Percentiles rank a stretch among this genome's conserved stretches.
Evolutionary conservation across 2,888 invertebrate species (phyloP).

Genomic region (Drosophila pseudotalamancana): DNA sequence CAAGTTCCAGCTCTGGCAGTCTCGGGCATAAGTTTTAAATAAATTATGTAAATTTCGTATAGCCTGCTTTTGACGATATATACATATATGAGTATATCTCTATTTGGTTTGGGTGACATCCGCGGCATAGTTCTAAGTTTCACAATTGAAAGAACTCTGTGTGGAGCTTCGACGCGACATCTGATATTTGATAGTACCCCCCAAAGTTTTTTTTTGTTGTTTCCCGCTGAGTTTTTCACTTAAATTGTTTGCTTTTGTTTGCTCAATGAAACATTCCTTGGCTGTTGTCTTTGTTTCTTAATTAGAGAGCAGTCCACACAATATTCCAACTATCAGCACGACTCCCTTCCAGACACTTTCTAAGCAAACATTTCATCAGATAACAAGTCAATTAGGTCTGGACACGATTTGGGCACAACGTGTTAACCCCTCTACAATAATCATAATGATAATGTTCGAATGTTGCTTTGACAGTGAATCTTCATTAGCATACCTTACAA

Average conservation of each 20-base stretch:
- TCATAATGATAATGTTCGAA: slow-evolving; percentile 19
- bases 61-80: slow-evolving; percentile 25
- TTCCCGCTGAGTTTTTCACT: slow-evolving; percentile 50
- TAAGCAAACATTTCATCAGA: slow-evolving; percentile 48
- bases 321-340: slow-evolving; percentile 21
- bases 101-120: slow-evolving; percentile 14
- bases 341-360: slow-evolving; percentile 47
- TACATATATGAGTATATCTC: no score
- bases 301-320: slow-evolving; percentile 32
- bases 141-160: slow-evolving; percentile 16
- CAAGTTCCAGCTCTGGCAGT: slow-evolving; percentile 9
- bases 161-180: slow-evolving; percentile 6
- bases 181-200: slow-evolving; percentile 46
- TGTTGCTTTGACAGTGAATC: background rate
- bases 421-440: slow-evolving; percentile 24
- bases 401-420: slow-evolving; percentile 32
- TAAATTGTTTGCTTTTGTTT: slow-evolving; percentile 48
- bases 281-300: slow-evolving; percentile 30
- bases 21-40: slow-evolving; percentile 47
- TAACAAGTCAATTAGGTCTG: slow-evolving; percentile 51
- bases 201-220: slow-evolving; percentile 20
- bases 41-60: slow-evolving; percentile 58
- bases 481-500: background rate
- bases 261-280: slow-evolving; percentile 47
- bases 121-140: slow-evolving; percentile 56